phyloP scores from a whole-genome alignment of 2,888 invertebrate species.

The Microctonus brassicae region DNA sequence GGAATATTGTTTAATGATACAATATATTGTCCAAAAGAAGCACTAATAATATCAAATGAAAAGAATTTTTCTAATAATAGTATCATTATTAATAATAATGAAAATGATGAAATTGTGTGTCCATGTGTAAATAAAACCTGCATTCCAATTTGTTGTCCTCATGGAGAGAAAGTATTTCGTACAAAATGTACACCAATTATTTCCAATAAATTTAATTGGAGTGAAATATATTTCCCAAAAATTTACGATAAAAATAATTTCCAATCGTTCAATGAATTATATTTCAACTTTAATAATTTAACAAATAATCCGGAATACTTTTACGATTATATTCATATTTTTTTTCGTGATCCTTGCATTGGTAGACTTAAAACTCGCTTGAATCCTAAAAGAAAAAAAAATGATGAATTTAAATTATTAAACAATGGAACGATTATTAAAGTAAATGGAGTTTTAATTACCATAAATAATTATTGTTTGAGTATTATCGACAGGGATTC shows the following conservation, averaged over 20 bases:
- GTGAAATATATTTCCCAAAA: conserved; percentile 42
- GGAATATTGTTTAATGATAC: background rate
- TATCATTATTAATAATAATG: background rate
- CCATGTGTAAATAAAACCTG: conserved; percentile 39
- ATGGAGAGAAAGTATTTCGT: conserved; percentile 1
- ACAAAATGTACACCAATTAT: conserved; percentile 26
- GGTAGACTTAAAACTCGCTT: conserved; percentile 39
- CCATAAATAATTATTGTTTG: conserved; percentile 49
- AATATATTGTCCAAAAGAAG: background rate
- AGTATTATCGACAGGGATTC: conserved; percentile 3
- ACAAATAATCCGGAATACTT: conserved; percentile 9
- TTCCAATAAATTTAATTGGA: background rate
- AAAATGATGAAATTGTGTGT: conserved; percentile 38
- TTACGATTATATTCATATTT: conserved; percentile 38
- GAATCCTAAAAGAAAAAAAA: conserved; percentile 29
- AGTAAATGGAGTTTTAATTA: background rate
- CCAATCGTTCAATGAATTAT: background rate
- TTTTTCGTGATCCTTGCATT: conserved; percentile 47
- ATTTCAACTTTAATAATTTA: background rate
- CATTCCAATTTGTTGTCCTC: conserved; percentile 53
- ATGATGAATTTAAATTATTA: conserved; percentile 46
- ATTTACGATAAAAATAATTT: conserved; percentile 43
- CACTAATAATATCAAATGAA: background rate
- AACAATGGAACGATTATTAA: conserved; percentile 52
- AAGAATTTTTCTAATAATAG: background rate